A percentile compares a stretch with the other conserved stretches of the same genome.
Conservation (phyloP, 2,113 vertebrate genomes). For the Jacana jacana region DNA sequence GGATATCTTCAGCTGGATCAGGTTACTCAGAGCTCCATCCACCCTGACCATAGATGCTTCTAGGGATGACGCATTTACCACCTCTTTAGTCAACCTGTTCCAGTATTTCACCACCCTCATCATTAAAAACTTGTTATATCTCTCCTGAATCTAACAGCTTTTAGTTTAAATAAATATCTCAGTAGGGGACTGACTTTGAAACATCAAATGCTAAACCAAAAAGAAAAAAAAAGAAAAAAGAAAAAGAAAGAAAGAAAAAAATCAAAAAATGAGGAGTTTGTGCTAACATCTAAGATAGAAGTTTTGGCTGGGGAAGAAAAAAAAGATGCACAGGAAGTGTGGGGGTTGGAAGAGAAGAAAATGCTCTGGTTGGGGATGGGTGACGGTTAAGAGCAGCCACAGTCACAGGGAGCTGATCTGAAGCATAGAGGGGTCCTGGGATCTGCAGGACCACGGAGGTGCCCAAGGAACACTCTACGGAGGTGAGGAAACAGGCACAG, state of each 20-base stretch:
- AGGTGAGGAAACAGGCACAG: neutral
- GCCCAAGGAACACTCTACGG: fast-evolving
- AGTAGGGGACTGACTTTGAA: neutral
- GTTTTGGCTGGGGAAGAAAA: constrained; percentile 5
- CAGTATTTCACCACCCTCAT: neutral
- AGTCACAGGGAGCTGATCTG: neutral
- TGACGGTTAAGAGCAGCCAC: neutral
- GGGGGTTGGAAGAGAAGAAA: constrained; percentile 37
- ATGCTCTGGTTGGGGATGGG: neutral
- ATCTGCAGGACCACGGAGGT: neutral
- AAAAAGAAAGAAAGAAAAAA: neutral
- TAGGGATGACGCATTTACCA: neutral
- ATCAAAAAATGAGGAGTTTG: neutral
- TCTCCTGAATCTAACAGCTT: neutral
- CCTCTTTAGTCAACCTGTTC: neutral
- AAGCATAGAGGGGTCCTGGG: neutral
- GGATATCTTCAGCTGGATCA: neutral
- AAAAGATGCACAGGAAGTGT: constrained; percentile 53
- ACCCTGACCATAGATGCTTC: neutral
- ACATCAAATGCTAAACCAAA: neutral
- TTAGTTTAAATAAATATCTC: neutral
- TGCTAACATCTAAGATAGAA: neutral
- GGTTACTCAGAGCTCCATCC: neutral
- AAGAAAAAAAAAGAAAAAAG: too few species aligned
- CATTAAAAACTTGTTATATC: neutral